phyloP scores from a whole-genome alignment of 2,113 vertebrate species.

The Hyaena hyaena region DNA sequence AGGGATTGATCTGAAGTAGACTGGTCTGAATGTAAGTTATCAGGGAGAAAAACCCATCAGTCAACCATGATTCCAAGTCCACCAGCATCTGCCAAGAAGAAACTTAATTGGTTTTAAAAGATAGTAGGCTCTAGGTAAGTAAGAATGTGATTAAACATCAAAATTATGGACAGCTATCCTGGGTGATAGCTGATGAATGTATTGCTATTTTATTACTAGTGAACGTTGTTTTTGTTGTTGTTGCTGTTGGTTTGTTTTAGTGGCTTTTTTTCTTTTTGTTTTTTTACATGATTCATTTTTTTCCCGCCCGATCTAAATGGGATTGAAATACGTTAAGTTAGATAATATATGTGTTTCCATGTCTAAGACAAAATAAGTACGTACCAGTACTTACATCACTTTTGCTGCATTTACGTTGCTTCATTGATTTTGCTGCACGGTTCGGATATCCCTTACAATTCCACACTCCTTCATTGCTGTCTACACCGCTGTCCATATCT shows the following conservation, averaged over 20 bases:
- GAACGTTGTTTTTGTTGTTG: background rate
- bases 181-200: background rate
- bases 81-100: constrained; percentile 1
- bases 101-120: constrained; percentile 38
- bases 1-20: constrained; percentile 14
- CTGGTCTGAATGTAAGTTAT: constrained; percentile 37
- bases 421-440: background rate
- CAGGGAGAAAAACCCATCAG: constrained; percentile 44
- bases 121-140: background rate
- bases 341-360: background rate
- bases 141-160: constrained; percentile 41
- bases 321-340: background rate
- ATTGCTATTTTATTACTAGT: constrained; percentile 32
- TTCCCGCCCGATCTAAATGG: background rate
- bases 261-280: background rate
- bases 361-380: background rate
- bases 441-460: background rate
- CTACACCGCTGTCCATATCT: background rate
- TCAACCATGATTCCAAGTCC: background rate
- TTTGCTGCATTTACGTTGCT: background rate
- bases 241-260: too few species aligned
- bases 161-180: background rate
- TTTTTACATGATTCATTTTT: background rate
- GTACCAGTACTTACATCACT: background rate
- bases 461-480: background rate